Evolutionary conservation across 1,140 invertebrate genomes (phyloP), one percentile per base, ranked within the genome.

Genomic region (Drosophila virilis): DNA sequence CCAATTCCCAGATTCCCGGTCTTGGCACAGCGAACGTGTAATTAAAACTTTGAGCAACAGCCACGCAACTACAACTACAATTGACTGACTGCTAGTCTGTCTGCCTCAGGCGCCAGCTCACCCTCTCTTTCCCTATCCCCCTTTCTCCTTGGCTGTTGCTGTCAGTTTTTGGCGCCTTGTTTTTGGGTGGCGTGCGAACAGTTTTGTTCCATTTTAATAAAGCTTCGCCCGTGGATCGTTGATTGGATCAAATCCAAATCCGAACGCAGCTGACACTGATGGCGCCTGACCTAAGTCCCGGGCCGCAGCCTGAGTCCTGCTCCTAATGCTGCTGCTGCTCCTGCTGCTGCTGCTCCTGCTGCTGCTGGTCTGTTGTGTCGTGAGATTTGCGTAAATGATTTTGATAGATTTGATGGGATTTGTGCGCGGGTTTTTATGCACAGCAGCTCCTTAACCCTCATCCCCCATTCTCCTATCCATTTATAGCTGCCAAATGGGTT

Each of bases 11-110:
- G 32, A 15, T 57, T 45, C 42, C 35, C 61, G 17, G 71, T 45
- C 43, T 57, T 43, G 42, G 45, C 67, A 62, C 66, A 78, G 50
- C 64, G 66, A 77, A 77, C 72, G 74, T 83, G 83, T 88, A 88
- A 88, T 88, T 88, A 88, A 88, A 88, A 88, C 76, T 89, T 88
- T 89, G 84, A 83, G 83, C 81, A 89, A 80, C 84, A 89, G 79
- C 79, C 79, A 79, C 76, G 66, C 64, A 73, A 73, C 70, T 54
- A 73, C 55, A 88, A 83, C 84, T 89, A 83, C 84, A 83, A 79
- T 88, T 89, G 83, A 88, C 84, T 82, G 79, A 74, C 78, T 78
- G 78, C 66, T 65, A 69, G 60, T 55, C 32, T 17, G 32, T 12
- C 17, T 7, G 12, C 6, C 37, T 15, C 9, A 4, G 4, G 22